Evolutionary conservation across 2,113 vertebrate genomes (phyloP).

Genomic region (Carettochelys insculpta): DNA sequence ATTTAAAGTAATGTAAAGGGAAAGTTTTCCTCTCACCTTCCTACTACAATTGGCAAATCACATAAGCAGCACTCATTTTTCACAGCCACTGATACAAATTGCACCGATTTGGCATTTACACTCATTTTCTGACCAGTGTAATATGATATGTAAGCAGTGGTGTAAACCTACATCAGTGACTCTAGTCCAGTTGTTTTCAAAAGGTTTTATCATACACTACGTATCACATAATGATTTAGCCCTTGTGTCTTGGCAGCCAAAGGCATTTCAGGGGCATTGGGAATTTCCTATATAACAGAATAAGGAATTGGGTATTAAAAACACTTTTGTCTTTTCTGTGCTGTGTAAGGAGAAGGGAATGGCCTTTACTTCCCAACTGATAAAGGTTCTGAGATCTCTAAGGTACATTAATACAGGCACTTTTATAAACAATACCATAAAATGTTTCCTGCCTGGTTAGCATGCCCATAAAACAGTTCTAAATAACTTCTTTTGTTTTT

Average conservation of each 20-base stretch:
- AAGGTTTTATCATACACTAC: too few relatives aligned
- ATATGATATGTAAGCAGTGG: not conserved
- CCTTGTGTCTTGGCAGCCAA: not conserved
- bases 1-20: not conserved
- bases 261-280: not conserved
- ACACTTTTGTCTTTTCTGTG: not conserved
- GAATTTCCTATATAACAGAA: not conserved
- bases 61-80: not conserved
- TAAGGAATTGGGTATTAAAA: not conserved
- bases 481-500: not conserved
- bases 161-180: not conserved
- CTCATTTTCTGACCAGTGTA: not conserved
- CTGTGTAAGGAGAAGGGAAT: not conserved
- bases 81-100: not conserved
- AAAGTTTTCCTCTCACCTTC: not conserved
- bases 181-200: not conserved
- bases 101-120: not conserved
- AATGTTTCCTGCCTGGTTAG: not conserved
- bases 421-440: not conserved
- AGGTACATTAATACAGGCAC: not conserved
- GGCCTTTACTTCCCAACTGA: not conserved
- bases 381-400: not conserved
- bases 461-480: not conserved
- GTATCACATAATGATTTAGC: not conserved
- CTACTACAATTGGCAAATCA: not conserved